These are phyloP conservation scores for Lathamus discolor DNA, from an alignment of 2,113 vertebrate species.

Conservation along the genomic window DNA sequence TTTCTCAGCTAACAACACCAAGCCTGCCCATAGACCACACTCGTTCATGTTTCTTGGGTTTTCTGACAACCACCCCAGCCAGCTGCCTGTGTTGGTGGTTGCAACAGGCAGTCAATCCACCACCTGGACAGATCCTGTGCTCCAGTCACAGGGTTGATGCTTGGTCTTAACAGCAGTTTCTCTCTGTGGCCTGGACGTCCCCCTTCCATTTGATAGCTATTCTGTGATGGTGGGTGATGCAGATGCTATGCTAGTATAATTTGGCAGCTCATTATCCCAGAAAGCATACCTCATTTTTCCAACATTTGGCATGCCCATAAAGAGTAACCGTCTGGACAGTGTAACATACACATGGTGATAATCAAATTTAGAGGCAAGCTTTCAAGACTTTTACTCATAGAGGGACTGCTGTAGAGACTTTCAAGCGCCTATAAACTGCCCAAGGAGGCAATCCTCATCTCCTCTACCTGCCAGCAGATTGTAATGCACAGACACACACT, in stretches of 20 bases:
- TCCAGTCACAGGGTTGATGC: neutral
- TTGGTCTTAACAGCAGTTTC: neutral
- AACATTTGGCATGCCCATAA: neutral
- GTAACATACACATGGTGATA: neutral
- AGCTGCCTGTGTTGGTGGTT: neutral
- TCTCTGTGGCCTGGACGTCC: neutral
- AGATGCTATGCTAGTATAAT: neutral
- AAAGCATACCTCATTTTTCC: neutral
- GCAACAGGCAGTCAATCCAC: neutral
- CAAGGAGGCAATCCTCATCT: neutral
- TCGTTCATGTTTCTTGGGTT: neutral
- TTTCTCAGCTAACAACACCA: neutral
- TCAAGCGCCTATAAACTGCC: neutral
- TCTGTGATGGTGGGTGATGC: rapidly evolving
- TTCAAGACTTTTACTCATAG: neutral
- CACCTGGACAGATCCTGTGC: neutral
- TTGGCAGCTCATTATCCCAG: neutral
- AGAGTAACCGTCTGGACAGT: neutral
- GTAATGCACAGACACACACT: rapidly evolving
- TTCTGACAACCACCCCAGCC: neutral
- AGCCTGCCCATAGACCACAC: neutral
- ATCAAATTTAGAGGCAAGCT: neutral
- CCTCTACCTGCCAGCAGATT: neutral
- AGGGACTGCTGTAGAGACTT: neutral
- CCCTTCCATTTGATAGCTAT: neutral